Percentiles rank a stretch among this genome's conserved stretches.
Evolutionary conservation across 1,140 invertebrate species (phyloP).

Genomic region (Conus ventricosus): DNA sequence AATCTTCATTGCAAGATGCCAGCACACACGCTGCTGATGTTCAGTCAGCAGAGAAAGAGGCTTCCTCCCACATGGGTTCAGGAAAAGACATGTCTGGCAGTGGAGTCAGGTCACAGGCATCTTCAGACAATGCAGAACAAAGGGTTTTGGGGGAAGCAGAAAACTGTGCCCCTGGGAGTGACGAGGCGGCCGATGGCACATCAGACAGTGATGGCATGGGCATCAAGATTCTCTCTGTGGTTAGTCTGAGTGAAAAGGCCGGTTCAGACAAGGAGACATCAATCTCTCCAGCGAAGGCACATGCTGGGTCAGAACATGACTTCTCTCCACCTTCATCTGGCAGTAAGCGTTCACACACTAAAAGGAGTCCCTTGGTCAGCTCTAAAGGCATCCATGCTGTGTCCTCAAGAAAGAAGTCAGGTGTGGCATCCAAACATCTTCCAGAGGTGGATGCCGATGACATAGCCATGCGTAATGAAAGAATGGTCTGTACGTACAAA

Average conservation of each 20-base stretch:
- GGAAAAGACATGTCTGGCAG: not conserved
- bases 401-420: not conserved
- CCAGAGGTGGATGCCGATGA: slow-evolving; percentile 39
- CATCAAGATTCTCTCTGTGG: slow-evolving; percentile 65
- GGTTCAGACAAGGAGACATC: not conserved
- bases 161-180: not conserved
- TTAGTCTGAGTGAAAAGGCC: slow-evolving; percentile 58
- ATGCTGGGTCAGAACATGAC: not conserved
- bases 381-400: not conserved
- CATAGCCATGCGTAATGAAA: slow-evolving; percentile 38
- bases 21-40: not conserved
- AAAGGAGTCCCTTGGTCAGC: not conserved
- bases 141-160: not conserved
- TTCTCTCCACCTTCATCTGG: not conserved
- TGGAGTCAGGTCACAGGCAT: not conserved
- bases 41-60: not conserved
- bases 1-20: not conserved
- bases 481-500: slow-evolving; percentile 62
- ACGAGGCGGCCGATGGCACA: not conserved
- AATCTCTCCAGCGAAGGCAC: not conserved
- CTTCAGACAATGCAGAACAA: not conserved
- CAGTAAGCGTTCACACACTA: not conserved
- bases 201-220: slow-evolving; percentile 53
- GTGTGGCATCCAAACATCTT: not conserved
- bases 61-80: not conserved